Conservation (phyloP, 1,140 invertebrate species). For the Leptinotarsa defecta region DNA sequence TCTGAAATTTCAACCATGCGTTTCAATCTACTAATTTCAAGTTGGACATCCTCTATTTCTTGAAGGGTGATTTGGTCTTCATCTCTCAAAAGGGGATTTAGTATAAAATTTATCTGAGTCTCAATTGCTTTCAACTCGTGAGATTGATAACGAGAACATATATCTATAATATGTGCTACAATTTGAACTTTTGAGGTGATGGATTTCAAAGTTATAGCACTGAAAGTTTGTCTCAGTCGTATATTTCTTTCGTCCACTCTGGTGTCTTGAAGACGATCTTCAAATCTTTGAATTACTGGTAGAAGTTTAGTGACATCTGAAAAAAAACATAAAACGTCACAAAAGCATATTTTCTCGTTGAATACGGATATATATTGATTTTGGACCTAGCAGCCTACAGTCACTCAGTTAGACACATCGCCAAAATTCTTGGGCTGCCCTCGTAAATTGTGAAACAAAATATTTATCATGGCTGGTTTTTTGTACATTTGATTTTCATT, state of each 20-base stretch:
- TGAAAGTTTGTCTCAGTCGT: background rate
- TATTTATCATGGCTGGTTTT: too few species aligned
- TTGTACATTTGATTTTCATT: too few species aligned
- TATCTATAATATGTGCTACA: background rate
- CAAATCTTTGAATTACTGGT: background rate
- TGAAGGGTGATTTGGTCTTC: background rate
- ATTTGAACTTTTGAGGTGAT: background rate
- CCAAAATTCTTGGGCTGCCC: too few species aligned
- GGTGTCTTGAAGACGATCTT: background rate
- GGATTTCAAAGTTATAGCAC: background rate
- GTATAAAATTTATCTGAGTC: conserved; percentile 31
- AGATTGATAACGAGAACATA: background rate
- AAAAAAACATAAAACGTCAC: background rate
- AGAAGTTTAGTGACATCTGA: background rate
- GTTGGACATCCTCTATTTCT: background rate
- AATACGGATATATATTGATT: too few species aligned
- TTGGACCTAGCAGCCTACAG: too few species aligned
- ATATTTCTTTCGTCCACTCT: background rate
- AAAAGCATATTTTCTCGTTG: too few species aligned
- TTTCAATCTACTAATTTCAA: background rate
- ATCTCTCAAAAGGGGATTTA: conserved; percentile 1
- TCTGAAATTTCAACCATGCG: background rate
- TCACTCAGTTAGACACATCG: too few species aligned
- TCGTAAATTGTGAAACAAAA: too few species aligned
- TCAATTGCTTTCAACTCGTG: background rate